A percentile compares a stretch with the other conserved stretches of the same genome.
Conservation (phyloP, 2,113 vertebrate species). For the Tyto alba region DNA sequence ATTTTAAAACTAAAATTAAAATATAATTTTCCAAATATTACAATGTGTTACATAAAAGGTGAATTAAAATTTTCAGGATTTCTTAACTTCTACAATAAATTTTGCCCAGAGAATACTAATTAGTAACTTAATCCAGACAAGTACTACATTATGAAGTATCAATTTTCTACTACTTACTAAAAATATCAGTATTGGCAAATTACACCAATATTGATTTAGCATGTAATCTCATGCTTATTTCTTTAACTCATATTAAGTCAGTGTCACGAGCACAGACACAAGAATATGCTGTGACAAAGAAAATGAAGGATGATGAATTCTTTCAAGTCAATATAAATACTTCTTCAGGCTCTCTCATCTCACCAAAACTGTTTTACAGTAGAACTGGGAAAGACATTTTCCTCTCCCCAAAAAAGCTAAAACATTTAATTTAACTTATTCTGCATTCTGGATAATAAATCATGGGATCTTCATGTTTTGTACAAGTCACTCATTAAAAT, state of each 20-base stretch:
- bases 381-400: background rate
- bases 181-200: background rate
- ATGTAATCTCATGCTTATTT: background rate
- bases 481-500: background rate
- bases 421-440: background rate
- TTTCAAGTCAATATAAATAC: background rate
- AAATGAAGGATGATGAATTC: background rate
- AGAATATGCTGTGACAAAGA: background rate
- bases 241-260: background rate
- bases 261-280: background rate
- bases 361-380: background rate
- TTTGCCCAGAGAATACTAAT: background rate
- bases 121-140: background rate
- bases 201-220: background rate
- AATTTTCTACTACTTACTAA: background rate
- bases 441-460: background rate
- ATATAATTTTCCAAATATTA: background rate
- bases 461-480: background rate
- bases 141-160: background rate
- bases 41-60: background rate
- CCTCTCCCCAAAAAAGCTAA: background rate
- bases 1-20: background rate
- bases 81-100: background rate
- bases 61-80: background rate
- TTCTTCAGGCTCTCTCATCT: background rate